Evolutionary conservation across 2,113 vertebrate species (phyloP).

Genomic region (Petrocephalus zakoni): DNA sequence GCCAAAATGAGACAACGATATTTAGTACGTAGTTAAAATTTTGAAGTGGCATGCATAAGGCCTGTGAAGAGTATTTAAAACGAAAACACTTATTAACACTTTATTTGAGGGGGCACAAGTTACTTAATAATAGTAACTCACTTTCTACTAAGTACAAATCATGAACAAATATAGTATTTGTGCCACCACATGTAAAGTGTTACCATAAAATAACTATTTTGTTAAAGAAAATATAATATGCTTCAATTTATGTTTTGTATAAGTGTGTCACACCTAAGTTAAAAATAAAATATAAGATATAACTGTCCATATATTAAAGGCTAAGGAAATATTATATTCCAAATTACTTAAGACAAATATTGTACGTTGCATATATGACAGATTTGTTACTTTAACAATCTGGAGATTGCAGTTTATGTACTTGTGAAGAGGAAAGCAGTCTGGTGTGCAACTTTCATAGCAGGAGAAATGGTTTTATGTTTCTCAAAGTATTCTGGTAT

Average conservation of each 20-base stretch:
- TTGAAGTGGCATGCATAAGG: neutral
- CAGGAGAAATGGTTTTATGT: neutral
- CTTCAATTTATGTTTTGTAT: neutral
- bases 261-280: neutral
- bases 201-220: neutral
- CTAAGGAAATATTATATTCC: neutral
- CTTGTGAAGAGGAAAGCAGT: neutral
- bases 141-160: neutral
- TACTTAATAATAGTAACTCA: neutral
- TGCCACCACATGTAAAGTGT: neutral
- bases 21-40: conserved; percentile 3
- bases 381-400: neutral
- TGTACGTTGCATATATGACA: neutral
- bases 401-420: neutral
- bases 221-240: neutral
- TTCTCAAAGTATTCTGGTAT: neutral
- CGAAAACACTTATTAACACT: neutral
- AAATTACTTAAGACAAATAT: neutral
- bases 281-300: neutral
- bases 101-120: neutral
- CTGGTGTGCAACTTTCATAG: neutral
- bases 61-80: neutral
- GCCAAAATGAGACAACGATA: neutral
- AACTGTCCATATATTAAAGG: neutral
- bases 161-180: neutral